Percentiles rank a stretch among this genome's conserved stretches.
Evolutionary conservation across 2,888 invertebrate genomes (phyloP).

Genomic region (Rhagonycha fulva): DNA sequence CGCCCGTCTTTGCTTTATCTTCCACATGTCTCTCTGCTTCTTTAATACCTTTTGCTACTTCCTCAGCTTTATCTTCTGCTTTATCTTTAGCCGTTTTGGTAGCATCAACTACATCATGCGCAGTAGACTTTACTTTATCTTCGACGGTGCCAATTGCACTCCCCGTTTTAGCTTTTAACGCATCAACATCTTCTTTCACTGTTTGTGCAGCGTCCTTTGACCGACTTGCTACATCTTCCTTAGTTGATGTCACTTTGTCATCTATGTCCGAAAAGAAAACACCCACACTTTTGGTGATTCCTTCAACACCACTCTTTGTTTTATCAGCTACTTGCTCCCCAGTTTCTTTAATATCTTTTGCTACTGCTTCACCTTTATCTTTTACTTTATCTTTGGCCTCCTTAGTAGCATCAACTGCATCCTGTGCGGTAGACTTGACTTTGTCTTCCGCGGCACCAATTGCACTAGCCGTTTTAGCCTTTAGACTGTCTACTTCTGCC

Average conservation of each 20-base stretch:
- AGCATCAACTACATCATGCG: slow-evolving; percentile 18
- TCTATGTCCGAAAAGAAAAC: slow-evolving; percentile 30
- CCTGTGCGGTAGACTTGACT: neutral
- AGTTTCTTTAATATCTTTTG: slow-evolving; percentile 3
- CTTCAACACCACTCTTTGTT: slow-evolving; percentile 9
- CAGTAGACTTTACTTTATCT: neutral
- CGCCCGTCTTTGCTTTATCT: neutral
- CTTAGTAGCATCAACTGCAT: neutral
- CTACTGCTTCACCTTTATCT: neutral
- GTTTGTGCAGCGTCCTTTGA: slow-evolving; percentile 29
- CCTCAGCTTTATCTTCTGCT: slow-evolving; percentile 7
- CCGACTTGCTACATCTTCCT: slow-evolving; percentile 12
- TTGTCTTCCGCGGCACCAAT: neutral
- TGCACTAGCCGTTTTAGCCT: slow-evolving; percentile 26
- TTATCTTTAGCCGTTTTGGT: slow-evolving; percentile 16
- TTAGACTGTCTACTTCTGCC: slow-evolving; percentile 34
- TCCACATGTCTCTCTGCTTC: neutral
- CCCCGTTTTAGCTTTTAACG: neutral
- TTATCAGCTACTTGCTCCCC: neutral
- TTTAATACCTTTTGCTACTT: neutral
- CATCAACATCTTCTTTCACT: slow-evolving; percentile 28
- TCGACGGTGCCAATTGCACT: neutral
- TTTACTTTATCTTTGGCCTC: slow-evolving; percentile 9
- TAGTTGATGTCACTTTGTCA: slow-evolving; percentile 19
- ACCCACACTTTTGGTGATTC: slow-evolving; percentile 24